Conservation (phyloP, 2,797 vertebrate species). For the Oreortyx pictus region DNA sequence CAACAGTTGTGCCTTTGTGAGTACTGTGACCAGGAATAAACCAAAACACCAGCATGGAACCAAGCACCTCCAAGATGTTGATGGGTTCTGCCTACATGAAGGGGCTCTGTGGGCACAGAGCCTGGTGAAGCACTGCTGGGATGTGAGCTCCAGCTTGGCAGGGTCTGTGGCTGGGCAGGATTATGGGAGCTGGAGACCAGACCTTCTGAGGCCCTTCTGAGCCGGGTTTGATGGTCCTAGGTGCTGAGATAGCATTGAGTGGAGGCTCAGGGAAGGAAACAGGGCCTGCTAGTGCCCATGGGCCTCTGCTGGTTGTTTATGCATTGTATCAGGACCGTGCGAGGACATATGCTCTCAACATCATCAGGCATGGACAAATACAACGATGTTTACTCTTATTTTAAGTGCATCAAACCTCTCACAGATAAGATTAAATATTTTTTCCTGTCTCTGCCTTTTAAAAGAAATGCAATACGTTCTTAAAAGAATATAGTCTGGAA, state of each 20-base stretch:
- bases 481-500: background rate
- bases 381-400: background rate
- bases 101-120: background rate
- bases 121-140: background rate
- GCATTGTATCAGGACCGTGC: fast-evolving
- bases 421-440: background rate
- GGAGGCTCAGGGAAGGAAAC: background rate
- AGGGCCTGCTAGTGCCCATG: fast-evolving
- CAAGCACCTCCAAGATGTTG: background rate
- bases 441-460: background rate
- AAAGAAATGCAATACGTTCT: background rate
- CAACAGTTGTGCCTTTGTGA: fast-evolving
- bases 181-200: fast-evolving
- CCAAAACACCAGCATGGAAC: background rate
- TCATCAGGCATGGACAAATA: background rate
- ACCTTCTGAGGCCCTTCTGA: background rate
- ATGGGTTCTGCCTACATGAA: background rate
- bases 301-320: background rate
- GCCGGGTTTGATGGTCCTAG: fast-evolving
- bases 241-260: fast-evolving
- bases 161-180: fast-evolving
- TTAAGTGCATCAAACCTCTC: background rate
- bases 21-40: fast-evolving
- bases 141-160: fast-evolving
- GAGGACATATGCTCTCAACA: background rate